Percentiles rank a stretch among this genome's conserved stretches.
phyloP scores from a whole-genome alignment of 2,888 invertebrate genomes.

The Pollenia amentaria region DNA sequence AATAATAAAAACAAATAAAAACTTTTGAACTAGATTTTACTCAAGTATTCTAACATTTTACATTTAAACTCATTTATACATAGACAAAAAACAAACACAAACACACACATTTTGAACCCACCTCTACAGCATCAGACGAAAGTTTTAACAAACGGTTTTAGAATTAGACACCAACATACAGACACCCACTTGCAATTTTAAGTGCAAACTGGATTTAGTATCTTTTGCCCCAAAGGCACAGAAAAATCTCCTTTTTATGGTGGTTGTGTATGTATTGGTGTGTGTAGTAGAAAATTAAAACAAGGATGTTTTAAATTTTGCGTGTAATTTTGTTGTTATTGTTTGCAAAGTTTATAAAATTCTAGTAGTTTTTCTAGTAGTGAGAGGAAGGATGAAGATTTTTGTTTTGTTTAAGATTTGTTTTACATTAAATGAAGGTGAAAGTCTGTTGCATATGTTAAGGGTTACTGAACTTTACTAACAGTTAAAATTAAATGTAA shows the following conservation, averaged over 20 bases:
- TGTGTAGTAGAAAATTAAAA: slow-evolving; percentile 11
- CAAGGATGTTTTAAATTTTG: slow-evolving; percentile 24
- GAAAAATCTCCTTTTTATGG: slow-evolving; percentile 10
- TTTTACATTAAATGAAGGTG: slow-evolving; percentile 56
- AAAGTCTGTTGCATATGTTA: slow-evolving; percentile 42
- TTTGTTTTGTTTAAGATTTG: slow-evolving; percentile 36
- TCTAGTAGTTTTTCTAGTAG: neutral
- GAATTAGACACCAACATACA: neutral
- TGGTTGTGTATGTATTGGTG: neutral
- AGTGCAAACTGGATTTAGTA: neutral
- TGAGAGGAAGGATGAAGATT: slow-evolving; percentile 5
- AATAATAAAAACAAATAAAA: slow-evolving; percentile 34
- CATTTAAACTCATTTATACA: slow-evolving; percentile 4
- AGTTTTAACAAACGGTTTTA: slow-evolving; percentile 37
- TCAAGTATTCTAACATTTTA: slow-evolving; percentile 50
- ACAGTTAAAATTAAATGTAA: slow-evolving; percentile 12
- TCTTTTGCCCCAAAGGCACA: slow-evolving; percentile 29
- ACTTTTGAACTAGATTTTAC: slow-evolving; percentile 68
- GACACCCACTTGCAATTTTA: neutral
- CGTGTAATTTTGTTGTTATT: slow-evolving; percentile 36
- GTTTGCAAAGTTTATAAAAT: slow-evolving; percentile 41
- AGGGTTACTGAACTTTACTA: slow-evolving; percentile 54
- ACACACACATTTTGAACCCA: neutral
- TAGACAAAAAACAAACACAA: neutral
- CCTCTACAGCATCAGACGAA: slow-evolving; percentile 15